Evolutionary conservation across 53 echinoderm and acorn worm genomes (phyloP), one percentile per base, ranked within the genome.

Genomic region (Echinometra lucunter): DNA sequence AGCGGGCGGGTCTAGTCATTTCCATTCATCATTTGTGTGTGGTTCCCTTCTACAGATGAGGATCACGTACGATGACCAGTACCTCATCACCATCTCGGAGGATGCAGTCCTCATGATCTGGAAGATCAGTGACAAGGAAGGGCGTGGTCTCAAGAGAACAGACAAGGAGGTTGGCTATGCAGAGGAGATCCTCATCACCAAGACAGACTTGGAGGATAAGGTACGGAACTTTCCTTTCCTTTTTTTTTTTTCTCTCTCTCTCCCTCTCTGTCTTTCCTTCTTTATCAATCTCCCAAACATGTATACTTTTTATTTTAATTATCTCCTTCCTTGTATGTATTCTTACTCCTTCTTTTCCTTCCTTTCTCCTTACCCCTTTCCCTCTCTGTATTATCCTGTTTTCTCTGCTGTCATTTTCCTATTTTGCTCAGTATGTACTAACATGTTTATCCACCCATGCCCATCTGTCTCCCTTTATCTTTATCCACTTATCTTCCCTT

Each of bases 111-210:
- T 99, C 44, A 99, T 99, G 98, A 99, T 99, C 96, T 99, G 99
- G 99, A 99, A 99, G 96, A 99, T 99, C 49, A 96, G 94, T 37
- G 99, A 99, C 89, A 99, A 99, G 90, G 99, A 99, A 87, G 99
- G 99, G 56, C 97, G 98, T 88, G 99, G 98, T 58, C 89, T 99
- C n/a, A 95, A 95, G 57, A 99, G 98, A 90, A 96, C 97, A 88
- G 99, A 99, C 92, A 99, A 99, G 95, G 99, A 99, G 92, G 96
- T 97, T 57, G 99, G 99, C 1, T 99, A 98, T 95, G 99, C 99
- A n/a, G 99, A 99, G 82, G 99, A 99, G 91, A 99, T 99, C 42
- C 99, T 99, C 88, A 99, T 99, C 93, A 99, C 99, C 58, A 99
- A 99, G 91, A 97, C 99, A 0, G 99, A 99, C 82, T 92, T 99